phyloP scores from a whole-genome alignment of 2,113 vertebrate genomes.

The Peromyscus maniculatus region DNA sequence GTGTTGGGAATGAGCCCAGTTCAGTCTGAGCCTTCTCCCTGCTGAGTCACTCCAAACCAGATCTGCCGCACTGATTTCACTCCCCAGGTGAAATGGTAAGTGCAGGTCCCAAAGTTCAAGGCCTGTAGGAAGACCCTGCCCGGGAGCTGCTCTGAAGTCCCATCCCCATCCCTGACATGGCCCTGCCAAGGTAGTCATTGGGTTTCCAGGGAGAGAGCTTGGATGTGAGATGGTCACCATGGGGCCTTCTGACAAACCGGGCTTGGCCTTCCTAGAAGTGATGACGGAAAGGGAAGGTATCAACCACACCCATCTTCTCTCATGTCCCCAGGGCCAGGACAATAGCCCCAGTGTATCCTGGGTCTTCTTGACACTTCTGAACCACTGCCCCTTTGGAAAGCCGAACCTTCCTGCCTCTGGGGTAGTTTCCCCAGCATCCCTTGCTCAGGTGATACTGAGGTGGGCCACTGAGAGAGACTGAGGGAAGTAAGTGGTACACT shows the following conservation, averaged over 20 bases:
- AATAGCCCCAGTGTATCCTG: rapidly evolving
- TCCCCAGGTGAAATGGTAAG: no score
- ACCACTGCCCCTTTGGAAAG: not conserved
- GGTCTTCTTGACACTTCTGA: not conserved
- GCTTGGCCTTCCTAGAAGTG: no score
- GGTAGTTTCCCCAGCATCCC: not conserved
- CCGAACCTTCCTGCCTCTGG: not conserved
- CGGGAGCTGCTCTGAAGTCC: not conserved
- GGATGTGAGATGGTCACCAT: rapidly evolving
- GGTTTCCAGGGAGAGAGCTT: not conserved
- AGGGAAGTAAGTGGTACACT: not conserved
- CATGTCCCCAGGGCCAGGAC: not conserved
- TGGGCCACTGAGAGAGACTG: no score
- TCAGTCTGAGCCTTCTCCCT: not conserved
- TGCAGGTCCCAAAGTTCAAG: not conserved
- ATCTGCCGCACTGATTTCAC: not conserved
- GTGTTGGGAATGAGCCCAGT: not conserved
- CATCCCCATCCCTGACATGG: not conserved
- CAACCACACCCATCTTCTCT: rapidly evolving
- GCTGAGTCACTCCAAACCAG: not conserved
- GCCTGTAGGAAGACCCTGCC: not conserved
- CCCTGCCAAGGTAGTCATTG: not conserved
- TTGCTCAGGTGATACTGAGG: not conserved
- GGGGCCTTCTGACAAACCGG: no score
- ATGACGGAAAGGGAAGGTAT: not conserved